Base-by-base conservation (phyloP, 2,888 invertebrate species). In the Catocala nupta region DNA sequence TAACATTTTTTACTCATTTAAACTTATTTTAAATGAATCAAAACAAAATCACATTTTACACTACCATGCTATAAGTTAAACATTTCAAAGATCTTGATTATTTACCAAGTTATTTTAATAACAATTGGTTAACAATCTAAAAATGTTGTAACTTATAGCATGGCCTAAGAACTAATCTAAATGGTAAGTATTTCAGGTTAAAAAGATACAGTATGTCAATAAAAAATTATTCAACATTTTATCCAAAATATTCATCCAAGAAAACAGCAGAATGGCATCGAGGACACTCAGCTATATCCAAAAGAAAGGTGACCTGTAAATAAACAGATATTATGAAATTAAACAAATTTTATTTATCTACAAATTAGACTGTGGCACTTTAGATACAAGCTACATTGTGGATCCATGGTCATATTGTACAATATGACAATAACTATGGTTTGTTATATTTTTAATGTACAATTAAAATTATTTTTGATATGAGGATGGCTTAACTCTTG, bases 231-330 rank as follows among this genome's bases (percentile, higher is more conserved):
- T 55, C 44, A 71, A 71, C 80, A 36, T 59, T 42, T 60, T 62
- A 78, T 56, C 76, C 81, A 58, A 63, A 67, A 68, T 90, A 88
- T 80, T 94, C 94, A 75, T 93, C 93, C 64, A 94, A 73, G 70
- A 88, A 92, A 13, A 83, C 81, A 25, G 90, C 68, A 10, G 91
- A 91, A 60, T 87, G 90, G 80, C 95, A 95, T 8, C 90, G 86
- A 5, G 95, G 95, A 68, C 95, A 95, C 60, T 93, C 91, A 0
- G 90, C 71, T 60, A 95, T 90, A 61, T 95, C 95, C 68, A 92
- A 77, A 25, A 95, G 78, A 70, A 94, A 95, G 42, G 91, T 90
- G 6, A 94, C 91, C 95, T 95, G 88, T 34, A 88, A 89, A 43
- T 43, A 73, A 77, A 69, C 51, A 49, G 58, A 25, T 25, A 25